phyloP scores from a whole-genome alignment of 2,113 vertebrate species.

The Myanophis thanlyinensis region DNA sequence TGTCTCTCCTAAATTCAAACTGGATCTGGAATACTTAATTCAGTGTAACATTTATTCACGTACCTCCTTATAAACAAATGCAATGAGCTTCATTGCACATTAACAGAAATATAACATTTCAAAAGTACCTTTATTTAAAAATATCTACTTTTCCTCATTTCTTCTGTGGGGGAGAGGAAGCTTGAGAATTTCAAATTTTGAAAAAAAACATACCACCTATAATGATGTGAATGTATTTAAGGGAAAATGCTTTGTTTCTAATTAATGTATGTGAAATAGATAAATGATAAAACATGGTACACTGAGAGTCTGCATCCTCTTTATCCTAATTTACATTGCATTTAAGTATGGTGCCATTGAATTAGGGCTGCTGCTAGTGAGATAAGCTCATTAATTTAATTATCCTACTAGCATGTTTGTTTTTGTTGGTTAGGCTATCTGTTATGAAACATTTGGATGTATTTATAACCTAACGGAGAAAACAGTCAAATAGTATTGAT shows the following conservation, averaged over 20 bases:
- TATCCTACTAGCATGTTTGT: neutral
- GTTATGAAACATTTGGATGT: slow-evolving; percentile 1
- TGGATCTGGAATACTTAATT: neutral
- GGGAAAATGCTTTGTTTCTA: neutral
- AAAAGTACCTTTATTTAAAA: neutral
- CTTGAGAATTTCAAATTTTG: neutral
- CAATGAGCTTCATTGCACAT: neutral
- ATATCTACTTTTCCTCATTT: neutral
- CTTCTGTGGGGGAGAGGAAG: neutral
- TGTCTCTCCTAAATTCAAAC: neutral
- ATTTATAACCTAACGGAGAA: slow-evolving; percentile 32
- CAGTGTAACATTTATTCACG: neutral
- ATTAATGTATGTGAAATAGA: neutral
- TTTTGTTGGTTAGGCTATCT: slow-evolving; percentile 17
- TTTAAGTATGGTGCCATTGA: neutral
- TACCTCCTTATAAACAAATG: neutral
- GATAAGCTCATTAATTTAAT: slow-evolving; percentile 29
- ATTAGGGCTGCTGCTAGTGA: neutral
- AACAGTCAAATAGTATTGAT: slow-evolving; percentile 50
- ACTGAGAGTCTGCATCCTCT: neutral
- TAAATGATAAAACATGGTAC: neutral
- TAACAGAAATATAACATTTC: neutral
- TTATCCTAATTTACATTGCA: neutral
- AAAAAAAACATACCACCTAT: neutral
- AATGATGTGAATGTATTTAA: neutral